Evolutionary conservation across 2,113 vertebrate genomes (phyloP), one percentile per base, ranked within the genome.

Genomic region (Ornithorhynchus anatinus): DNA sequence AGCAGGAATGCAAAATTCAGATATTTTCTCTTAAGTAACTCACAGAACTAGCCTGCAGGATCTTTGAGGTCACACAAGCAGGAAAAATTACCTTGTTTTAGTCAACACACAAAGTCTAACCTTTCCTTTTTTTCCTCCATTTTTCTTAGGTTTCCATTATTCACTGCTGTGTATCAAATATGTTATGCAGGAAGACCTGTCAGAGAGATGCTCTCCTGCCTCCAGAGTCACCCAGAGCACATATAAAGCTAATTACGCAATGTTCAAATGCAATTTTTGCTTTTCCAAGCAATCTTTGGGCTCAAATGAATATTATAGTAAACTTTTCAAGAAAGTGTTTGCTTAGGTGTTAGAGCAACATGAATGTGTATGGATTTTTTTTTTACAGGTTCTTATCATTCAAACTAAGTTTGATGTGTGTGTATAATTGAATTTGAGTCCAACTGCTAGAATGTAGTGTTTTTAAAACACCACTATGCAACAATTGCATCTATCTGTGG

Each of bases 191-290:
- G 91, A 51, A 94, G 86, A 57, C 91, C 96, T 0, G 93, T 96
- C 47, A 72, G 82, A 63, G 93, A 96, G 14, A 94, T 97, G 85
- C 90, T 96, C 66, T 90, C 93, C 35, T 97, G 95, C 70, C 91
- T 97, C 64, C 96, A 96, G 16, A 94, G 92, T 72, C 96, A 97
- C 59, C 96, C 96, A 23, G 91, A 96, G 79, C 96, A 97, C 64
- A 69, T 85, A 58, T 96, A 84, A 91, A 80, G 53, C 32, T 64
- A 62, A 9, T 23, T 59, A 1, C 9, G 15, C 50, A 32, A 5
- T 1, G 0, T 11, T 8, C 9, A 15, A 19, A 43, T 27, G 35
- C 57, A 68, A 2, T 31, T 66, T 62, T 67, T 75, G 75, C 79
- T 81, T 83, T 77, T 66, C 4, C 0, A 10, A 17, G 32, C 69